Evolutionary conservation across 2,113 vertebrate genomes (phyloP), one percentile per base, ranked within the genome.

Genomic region (Caranx ignobilis): DNA sequence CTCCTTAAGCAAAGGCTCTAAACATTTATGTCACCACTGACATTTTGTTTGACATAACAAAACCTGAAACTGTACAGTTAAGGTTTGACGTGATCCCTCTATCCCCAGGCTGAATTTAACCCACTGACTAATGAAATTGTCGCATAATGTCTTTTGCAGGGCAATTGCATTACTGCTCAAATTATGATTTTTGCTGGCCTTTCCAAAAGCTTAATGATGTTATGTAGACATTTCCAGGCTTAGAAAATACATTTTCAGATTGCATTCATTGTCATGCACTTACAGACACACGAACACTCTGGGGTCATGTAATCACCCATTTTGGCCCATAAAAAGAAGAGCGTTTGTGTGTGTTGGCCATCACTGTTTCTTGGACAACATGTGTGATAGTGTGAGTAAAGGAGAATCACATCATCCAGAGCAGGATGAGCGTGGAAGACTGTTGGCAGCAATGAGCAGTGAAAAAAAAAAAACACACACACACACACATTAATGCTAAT

Each of bases 401-500:
- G 43, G 35, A 63, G 57, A 48, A 59, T 73, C 19, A 18, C 62
- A 45, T 82, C 71, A 73, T 61, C 39, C 34, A 34, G 15, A 32
- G 52, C 75, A 34, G 52, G 62, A 56, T 35, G 62, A 35, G 32
- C 34, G 39, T 57, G 37, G 47, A 71, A 66, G n/a, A 70, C 19
- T 61, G 66, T 11, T 71, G 68, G 52, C 26, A 62, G 32, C 52
- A 64, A 34, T 34, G 68, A 48, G 37, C 56, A 43, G 48, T 13
- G 62, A 52, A 4, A 56, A 59, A 43, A 64, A 82, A 69, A 72
- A 70, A n/a, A n/a, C n/a, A n/a, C n/a, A n/a, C n/a, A 41, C 35
- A 37, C 26, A 26, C 26, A 37, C 39, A 68, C 35, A 60, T 82
- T 71, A 77, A 91, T 82, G 71, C 75, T 82, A 86, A 88, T 82